Conservation (phyloP, 2,113 vertebrate species). For the Cryptotis parvus region DNA sequence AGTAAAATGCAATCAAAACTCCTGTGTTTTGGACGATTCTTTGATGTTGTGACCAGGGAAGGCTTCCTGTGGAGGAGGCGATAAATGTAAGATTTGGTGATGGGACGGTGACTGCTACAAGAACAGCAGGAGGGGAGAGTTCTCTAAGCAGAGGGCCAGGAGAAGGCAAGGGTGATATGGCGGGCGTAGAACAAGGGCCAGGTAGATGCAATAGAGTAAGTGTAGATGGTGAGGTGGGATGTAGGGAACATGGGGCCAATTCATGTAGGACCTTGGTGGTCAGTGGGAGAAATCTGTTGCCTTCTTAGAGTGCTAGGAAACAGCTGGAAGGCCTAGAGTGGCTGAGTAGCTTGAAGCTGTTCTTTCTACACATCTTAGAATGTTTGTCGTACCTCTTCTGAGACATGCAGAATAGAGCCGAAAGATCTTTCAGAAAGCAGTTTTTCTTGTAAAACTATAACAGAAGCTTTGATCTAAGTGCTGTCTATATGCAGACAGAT, state of each 20-base stretch:
- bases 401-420: background rate
- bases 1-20: background rate
- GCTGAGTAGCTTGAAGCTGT: background rate
- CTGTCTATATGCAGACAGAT: background rate
- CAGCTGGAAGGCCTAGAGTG: background rate
- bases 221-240: background rate
- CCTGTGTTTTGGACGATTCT: background rate
- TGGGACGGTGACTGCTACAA: background rate
- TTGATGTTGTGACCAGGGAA: background rate
- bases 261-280: background rate
- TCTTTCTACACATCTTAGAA: background rate
- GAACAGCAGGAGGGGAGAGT: background rate
- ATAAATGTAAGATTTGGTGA: background rate
- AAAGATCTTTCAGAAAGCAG: background rate
- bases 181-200: background rate
- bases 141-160: background rate
- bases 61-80: background rate
- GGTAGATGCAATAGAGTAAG: background rate
- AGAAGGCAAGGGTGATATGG: background rate
- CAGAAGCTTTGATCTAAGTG: background rate
- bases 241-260: background rate
- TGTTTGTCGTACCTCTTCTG: background rate
- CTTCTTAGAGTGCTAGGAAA: background rate
- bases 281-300: background rate
- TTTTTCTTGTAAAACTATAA: background rate